These are phyloP conservation scores for Teleiodes luculella DNA, from an alignment of 2,888 invertebrate species.

Conservation along the genomic window DNA sequence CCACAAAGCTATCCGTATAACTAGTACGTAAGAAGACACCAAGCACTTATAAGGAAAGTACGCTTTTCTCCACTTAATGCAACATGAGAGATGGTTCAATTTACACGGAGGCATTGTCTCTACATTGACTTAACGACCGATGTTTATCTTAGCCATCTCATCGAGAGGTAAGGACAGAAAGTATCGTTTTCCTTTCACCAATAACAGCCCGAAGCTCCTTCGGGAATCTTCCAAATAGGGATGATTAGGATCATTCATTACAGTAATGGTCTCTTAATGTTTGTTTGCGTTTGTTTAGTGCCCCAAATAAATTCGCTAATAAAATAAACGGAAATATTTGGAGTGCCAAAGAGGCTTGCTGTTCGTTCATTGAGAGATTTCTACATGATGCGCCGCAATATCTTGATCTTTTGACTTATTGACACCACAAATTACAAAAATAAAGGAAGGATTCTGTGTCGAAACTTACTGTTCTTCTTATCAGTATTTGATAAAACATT, in stretches of 20 bases:
- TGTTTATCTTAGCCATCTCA: conserved; percentile 2
- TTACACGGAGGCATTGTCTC: background rate
- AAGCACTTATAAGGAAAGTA: too few species aligned
- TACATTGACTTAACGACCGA: background rate
- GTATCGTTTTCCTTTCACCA: conserved; percentile 8
- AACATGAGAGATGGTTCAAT: background rate
- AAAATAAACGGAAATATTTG: conserved; percentile 7
- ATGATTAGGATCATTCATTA: conserved; percentile 13
- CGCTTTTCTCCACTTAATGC: background rate
- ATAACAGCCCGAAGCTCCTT: background rate
- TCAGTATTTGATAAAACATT: too few species aligned
- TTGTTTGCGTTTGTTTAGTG: conserved; percentile 12
- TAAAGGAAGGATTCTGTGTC: too few species aligned
- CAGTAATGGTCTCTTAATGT: conserved; percentile 8
- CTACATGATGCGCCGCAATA: too few species aligned
- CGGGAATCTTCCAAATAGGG: conserved; percentile 1
- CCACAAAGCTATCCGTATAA: too few species aligned
- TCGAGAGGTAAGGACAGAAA: conserved; percentile 1
- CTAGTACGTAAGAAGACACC: too few species aligned
- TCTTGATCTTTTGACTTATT: too few species aligned
- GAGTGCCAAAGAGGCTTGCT: background rate
- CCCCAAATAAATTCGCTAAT: conserved; percentile 2
- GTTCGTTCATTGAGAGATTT: background rate
- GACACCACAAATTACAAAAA: too few species aligned
- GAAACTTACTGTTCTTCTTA: too few species aligned